These are phyloP conservation scores for Andrena bucephala DNA, from an alignment of 2,888 invertebrate genomes.

Conservation along the genomic window DNA sequence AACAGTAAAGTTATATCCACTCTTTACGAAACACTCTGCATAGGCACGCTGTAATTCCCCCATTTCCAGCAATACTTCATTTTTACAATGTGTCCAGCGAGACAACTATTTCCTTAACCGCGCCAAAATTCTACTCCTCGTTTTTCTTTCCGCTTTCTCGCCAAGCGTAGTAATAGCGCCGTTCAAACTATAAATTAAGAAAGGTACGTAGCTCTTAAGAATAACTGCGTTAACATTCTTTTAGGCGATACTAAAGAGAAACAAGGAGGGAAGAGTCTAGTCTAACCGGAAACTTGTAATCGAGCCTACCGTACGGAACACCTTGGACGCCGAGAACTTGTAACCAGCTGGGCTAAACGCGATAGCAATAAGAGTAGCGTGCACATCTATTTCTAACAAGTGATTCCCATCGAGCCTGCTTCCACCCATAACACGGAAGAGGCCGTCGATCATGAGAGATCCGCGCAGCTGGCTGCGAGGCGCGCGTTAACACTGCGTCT, in stretches of 20 bases:
- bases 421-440: not conserved
- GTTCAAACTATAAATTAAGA: constrained; percentile 11
- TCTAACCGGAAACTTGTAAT: constrained; percentile 22
- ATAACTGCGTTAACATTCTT: constrained; percentile 23
- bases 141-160: not conserved
- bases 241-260: not conserved
- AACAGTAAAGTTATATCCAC: not conserved
- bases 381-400: not conserved
- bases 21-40: not conserved
- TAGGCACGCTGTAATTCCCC: not conserved
- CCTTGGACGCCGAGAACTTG: constrained; percentile 11
- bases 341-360: constrained; percentile 5
- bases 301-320: constrained; percentile 30
- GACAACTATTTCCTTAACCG: no score
- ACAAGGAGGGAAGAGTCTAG: not conserved
- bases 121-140: not conserved
- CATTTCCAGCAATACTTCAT: not conserved
- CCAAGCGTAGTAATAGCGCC: not conserved
- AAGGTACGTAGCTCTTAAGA: constrained; percentile 11
- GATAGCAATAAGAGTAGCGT: constrained; percentile 32
- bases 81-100: no score
- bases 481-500: no score
- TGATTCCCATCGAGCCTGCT: not conserved
- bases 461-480: not conserved
- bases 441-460: not conserved